Conservation (phyloP, 1,140 invertebrate genomes). For the Brachionus rubens region DNA sequence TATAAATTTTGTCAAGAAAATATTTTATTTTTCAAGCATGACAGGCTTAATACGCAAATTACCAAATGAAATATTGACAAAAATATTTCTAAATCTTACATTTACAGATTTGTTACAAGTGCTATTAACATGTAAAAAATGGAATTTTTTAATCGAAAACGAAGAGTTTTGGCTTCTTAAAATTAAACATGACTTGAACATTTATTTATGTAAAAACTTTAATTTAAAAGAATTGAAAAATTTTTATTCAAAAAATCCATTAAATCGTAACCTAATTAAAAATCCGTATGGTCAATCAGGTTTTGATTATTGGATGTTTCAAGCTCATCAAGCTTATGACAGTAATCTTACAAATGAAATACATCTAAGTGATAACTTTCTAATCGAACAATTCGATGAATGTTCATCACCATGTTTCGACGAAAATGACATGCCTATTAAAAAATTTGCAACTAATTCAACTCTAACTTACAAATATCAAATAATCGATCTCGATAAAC, state of each 20-base stretch:
- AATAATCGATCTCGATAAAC: not conserved
- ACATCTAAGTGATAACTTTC: not conserved
- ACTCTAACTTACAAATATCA: slow-evolving; percentile 6
- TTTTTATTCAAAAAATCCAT: not conserved
- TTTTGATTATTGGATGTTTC: slow-evolving; percentile 1
- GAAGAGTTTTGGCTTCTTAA: not conserved
- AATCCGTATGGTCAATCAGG: not conserved
- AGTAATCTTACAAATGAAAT: no score
- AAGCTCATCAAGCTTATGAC: not conserved
- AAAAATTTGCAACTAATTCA: slow-evolving; percentile 16
- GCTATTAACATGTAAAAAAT: slow-evolving; percentile 13
- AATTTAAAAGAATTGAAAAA: not conserved
- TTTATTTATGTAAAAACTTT: not conserved
- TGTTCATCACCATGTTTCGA: not conserved
- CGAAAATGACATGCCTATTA: not conserved
- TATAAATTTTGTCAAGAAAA: no score
- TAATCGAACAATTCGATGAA: slow-evolving; percentile 15
- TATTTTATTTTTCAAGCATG: no score
- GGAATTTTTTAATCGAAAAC: not conserved
- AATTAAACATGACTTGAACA: not conserved
- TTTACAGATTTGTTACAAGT: not conserved
- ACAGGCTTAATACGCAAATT: slow-evolving; percentile 14
- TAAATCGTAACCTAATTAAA: not conserved
- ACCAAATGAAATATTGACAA: slow-evolving; percentile 4
- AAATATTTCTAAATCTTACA: not conserved